Base-by-base conservation (phyloP, 1,140 invertebrate species). In the Trissolcus basalis region DNA sequence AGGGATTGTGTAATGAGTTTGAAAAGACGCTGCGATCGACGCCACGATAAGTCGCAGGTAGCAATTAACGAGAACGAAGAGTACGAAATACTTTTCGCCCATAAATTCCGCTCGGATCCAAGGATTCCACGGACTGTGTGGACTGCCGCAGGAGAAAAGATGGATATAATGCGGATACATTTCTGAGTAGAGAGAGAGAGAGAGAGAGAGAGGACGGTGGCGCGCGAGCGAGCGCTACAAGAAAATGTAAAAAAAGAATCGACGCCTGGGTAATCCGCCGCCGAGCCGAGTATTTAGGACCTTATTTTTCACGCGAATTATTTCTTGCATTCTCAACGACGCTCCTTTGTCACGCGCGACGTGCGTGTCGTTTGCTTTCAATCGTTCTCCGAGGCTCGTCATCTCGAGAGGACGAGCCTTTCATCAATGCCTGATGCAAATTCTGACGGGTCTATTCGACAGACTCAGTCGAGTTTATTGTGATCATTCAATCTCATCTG, bases 41-140 rank as follows among this genome's bases (percentile, higher is more conserved):
- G 19, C 39, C 7, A 41, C n/a, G 70, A 73, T 73, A 73, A 73
- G 48, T 14, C 55, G 43, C 44, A 73, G 70, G 70, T 73, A 60
- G 70, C 61, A 73, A 73, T 73, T 73, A 73, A 73, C 70, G 48
- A 65, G 70, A 73, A 55, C 70, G 48, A 65, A 27, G 2, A 65
- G 60, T 65, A 73, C 53, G 59, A 73, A 73, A 73, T 73, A 73
- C 43, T 73, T 73, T 65, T 73, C 70, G 60, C 35, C 61, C 70
- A 73, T 73, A 73, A 73, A 65, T 73, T 73, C 48, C 49, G 41
- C 36, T 48, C 19, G 49, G 55, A 64, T 63, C 43, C 47, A 41
- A 63, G 60, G 36, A 73, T 60, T 64, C 41, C 49, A 65, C 49
- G 45, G 68, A 49, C 19, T 6, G 19, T 27, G 19, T 27, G 39